Base-by-base conservation (phyloP, 2,888 invertebrate genomes). In the Leucoptera coffeella region DNA sequence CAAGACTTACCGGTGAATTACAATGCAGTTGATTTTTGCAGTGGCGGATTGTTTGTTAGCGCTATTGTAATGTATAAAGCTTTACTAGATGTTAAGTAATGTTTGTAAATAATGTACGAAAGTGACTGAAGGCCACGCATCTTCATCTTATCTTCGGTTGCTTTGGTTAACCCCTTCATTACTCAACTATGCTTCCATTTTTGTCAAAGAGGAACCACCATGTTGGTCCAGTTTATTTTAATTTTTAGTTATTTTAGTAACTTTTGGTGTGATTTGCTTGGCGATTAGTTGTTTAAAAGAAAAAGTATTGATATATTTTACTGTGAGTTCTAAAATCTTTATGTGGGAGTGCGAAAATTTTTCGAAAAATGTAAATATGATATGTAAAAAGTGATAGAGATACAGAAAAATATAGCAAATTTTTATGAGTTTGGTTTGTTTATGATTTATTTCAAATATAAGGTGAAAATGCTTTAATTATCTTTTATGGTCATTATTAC, bases 381-480 rank as follows among this genome's bases (percentile, higher is more conserved):
- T n/a, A n/a, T n/a, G 9, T 17, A 17, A 7, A 17, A 17, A 17
- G 17, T n/a, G n/a, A n/a, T n/a, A n/a, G n/a, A n/a, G n/a, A n/a
- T n/a, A n/a, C n/a, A n/a, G n/a, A n/a, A n/a, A n/a, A n/a, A n/a
- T n/a, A 17, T 17, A 17, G 9, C 6, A 7, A 7, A 17, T 7
- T 7, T 7, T 9, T 17, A 17, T 17, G 6, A 17, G 6, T 17
- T 17, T 7, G 6, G 9, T 9, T 7, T 17, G 40, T 45, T 45
- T 50, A 37, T 40, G 41, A 47, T 45, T 50, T 46, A 48, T 53
- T 58, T 64, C 55, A 61, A 67, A 45, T 58, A 42, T 67, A 64
- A 65, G 69, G 65, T 65, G 62, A 54, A 61, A 61, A 69, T 64
- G 69, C 69, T 69, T 69, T 69, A 69, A 69, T 67, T 69, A 67